Evolutionary conservation across 2,113 vertebrate species (phyloP), one percentile per base, ranked within the genome.

Genomic region (Brachypteracias leptosomus): DNA sequence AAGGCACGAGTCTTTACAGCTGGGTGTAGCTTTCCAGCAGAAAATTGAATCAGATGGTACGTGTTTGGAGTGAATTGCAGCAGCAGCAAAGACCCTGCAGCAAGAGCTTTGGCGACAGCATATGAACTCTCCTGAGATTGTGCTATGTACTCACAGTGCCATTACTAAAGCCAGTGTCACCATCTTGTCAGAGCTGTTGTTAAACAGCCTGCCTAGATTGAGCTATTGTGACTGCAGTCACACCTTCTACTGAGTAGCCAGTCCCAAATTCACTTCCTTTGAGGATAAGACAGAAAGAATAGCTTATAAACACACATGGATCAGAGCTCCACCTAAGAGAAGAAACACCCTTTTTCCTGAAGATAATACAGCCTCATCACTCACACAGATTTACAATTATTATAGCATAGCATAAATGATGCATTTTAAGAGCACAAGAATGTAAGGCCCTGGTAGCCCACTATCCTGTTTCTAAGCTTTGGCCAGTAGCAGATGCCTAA

Each of bases 331-430:
- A 83, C 76, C 91, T 88, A 84, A 72, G 44, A 83, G 42, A 40
- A 93, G 90, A 59, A 90, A 88, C 54, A 85, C 57, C 51, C 19
- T 79, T 93, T 90, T 89, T 67, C 77, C 88, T 88, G 82, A 63
- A 90, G 66, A 44, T 25, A 72, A 33, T 26, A 36, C 10, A 68
- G 15, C 9, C 36, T 92, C n/a, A 33, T 33, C 10, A 49, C 36
- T 90, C 79, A 77, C 24, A 40, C 13, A 31, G 78, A 55, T 49
- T 59, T 63, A 26, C 5, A 2, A 14, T 72, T 58, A 26, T 36
- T 68, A 16, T 24, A 82, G 16, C 25, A 21, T 16, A 42, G 17
- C 13, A 67, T 36, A 74, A 93, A 55, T 10, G 3, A 25, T 35
- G 14, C 5, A 1, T 71, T 80, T 3, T 14, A 71, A 70, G 36